Base-by-base conservation (phyloP, 1,140 invertebrate genomes). In the Drosophila dunni region DNA sequence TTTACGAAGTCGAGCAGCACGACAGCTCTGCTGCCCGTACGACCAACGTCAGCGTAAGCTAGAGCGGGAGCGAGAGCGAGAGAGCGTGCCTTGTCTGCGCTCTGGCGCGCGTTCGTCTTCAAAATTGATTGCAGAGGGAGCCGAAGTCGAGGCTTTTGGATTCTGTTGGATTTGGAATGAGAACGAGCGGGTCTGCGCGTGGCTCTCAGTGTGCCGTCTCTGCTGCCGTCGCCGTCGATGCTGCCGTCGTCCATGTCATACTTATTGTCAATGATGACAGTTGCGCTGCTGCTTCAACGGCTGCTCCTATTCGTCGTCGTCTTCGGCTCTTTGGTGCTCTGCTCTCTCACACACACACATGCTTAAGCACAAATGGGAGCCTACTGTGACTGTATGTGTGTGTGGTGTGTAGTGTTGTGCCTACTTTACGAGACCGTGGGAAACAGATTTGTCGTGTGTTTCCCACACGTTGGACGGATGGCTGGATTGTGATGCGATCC, bases 361-460 rank as follows among this genome's bases (percentile, higher is more conserved):
- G 33, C 46, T 54, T 44, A 74, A 54, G 63, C 38, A 69, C 54
- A 65, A 75, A 64, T 75, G 68, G 73, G 68, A 72, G 73, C 73
- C 68, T 66, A 71, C 68, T 75, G 56, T 42, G 65, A 48, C 58
- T 65, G 46, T 64, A 54, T 42, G 44, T 58, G 66, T 58, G 44
- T 64, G 75, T 75, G 69, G 50, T 66, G 67, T 63, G 64, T 79
- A 62, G 74, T 78, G 76, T 75, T 73, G 79, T 91, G 89, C 82
- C 83, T 91, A 92, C 88, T 92, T 92, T 91, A 91, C 90, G 88
- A 91, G 92, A 93, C 93, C 93, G 93, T 94, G 93, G 93, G 93
- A 94, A 94, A 93, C 92, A 93, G 93, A 93, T 93, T 93, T 93
- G 93, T 93, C 92, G 92, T 93, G 92, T 92, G 93, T 93, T 94